These are phyloP conservation scores for Hepsetus odoe DNA, from an alignment of 2,113 vertebrate species.

Conservation along the genomic window DNA sequence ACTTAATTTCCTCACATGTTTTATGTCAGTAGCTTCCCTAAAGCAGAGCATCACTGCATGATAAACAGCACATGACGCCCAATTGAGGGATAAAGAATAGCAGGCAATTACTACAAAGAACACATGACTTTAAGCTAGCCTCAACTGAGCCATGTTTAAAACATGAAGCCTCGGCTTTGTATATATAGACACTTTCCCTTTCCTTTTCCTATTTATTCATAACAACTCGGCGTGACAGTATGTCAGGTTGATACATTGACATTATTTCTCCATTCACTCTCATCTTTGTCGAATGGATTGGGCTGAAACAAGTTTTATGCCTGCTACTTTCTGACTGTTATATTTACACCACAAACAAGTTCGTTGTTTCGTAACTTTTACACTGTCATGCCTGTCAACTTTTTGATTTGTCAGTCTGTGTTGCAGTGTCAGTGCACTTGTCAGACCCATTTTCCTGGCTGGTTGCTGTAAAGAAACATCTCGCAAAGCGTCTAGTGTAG, in stretches of 20 bases:
- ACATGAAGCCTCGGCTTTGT: conserved; percentile 21
- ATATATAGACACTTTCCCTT: neutral
- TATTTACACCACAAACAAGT: conserved; percentile 17
- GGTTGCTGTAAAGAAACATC: conserved; percentile 5
- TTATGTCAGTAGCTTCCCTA: conserved; percentile 20
- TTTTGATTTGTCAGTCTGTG: conserved; percentile 19
- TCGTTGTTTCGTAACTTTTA: neutral
- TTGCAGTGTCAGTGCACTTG: conserved; percentile 11
- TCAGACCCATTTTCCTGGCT: neutral
- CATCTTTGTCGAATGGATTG: neutral
- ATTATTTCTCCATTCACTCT: conserved; percentile 11
- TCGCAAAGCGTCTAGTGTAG: neutral
- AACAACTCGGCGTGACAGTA: conserved; percentile 13
- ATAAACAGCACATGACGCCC: conserved; percentile 15
- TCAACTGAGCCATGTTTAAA: conserved; percentile 36
- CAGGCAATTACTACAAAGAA: conserved; percentile 45
- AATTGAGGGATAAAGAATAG: conserved; percentile 37
- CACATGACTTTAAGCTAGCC: conserved; percentile 14
- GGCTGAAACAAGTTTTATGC: neutral
- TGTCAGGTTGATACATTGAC: conserved; percentile 47
- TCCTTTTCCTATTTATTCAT: conserved; percentile 23
- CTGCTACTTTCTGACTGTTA: neutral
- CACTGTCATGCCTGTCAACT: conserved; percentile 20
- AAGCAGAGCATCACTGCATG: conserved; percentile 10
- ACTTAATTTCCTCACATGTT: conserved; percentile 33